phyloP scores from a whole-genome alignment of 2,888 invertebrate species.

The Archips crataeganus region DNA sequence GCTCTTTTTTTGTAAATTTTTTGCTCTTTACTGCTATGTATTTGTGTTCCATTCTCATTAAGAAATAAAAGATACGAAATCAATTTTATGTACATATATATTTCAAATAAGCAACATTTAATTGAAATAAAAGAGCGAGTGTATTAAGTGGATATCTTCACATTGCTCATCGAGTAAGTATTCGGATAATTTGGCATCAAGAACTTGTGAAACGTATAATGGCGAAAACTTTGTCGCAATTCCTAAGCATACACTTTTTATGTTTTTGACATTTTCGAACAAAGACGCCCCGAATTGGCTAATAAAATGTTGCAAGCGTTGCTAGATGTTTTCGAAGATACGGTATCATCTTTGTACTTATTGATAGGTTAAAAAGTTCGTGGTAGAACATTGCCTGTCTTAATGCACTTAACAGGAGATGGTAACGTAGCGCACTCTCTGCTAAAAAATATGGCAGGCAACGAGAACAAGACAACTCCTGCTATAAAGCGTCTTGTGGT shows the following conservation, averaged over 20 bases:
- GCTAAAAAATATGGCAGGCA: too few species aligned
- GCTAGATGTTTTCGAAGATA: not conserved
- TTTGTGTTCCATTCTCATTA: too few species aligned
- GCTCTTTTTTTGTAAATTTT: too few species aligned
- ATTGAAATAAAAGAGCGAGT: not conserved
- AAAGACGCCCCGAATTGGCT: slow-evolving; percentile 46
- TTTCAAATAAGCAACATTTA: not conserved
- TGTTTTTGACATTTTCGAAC: slow-evolving; percentile 41
- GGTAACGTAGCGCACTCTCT: too few species aligned
- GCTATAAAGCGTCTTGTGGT: too few species aligned
- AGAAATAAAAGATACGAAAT: too few species aligned
- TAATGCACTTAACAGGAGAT: too few species aligned
- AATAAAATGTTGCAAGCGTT: slow-evolving; percentile 46
- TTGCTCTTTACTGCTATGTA: too few species aligned
- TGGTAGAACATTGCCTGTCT: too few species aligned
- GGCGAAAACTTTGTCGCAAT: not conserved
- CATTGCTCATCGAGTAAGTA: not conserved
- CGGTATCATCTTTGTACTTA: not conserved
- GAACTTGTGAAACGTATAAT: not conserved
- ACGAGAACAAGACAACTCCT: too few species aligned
- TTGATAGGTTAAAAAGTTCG: not conserved
- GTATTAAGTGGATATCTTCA: not conserved
- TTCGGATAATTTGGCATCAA: not conserved
- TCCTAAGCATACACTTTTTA: slow-evolving; percentile 39
- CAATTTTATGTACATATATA: too few species aligned